A percentile compares a stretch with the other conserved stretches of the same genome.
Conservation (phyloP, 2,113 vertebrate species). For the Lathamus discolor region DNA sequence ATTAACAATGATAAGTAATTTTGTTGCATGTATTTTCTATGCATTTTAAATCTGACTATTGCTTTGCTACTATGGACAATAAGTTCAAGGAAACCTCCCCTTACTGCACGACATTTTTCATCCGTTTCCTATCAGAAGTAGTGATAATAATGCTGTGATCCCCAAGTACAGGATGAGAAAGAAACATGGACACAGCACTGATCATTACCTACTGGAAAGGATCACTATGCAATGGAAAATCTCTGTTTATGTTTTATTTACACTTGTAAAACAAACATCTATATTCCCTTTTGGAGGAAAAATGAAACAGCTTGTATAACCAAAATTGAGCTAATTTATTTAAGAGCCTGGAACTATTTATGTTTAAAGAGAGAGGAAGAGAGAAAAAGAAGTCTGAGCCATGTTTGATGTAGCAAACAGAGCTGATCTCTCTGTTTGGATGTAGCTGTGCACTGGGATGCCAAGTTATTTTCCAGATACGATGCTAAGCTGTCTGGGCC, state of each 20-base stretch:
- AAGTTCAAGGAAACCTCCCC: not conserved
- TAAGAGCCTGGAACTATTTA: conserved; percentile 41
- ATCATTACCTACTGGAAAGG: not conserved
- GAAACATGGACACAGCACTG: not conserved
- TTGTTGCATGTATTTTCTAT: not conserved
- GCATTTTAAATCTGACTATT: not conserved
- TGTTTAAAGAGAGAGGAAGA: conserved; percentile 25
- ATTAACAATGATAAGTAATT: not conserved
- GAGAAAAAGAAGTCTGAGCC: not conserved
- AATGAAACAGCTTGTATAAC: conserved; percentile 21
- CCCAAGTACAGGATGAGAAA: not conserved
- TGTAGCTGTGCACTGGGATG: conserved; percentile 14
- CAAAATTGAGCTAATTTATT: conserved; percentile 25
- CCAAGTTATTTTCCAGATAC: conserved; percentile 56
- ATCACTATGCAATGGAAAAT: not conserved
- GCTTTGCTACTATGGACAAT: not conserved
- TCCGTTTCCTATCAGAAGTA: not conserved
- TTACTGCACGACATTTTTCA: not conserved
- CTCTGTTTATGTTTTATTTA: conserved; percentile 26
- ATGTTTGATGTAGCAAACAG: conserved; percentile 46
- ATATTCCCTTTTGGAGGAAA: conserved; percentile 14
- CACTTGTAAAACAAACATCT: conserved; percentile 27
- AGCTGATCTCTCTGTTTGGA: conserved; percentile 36
- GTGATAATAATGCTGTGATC: not conserved
- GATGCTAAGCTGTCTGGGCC: conserved; percentile 14